A percentile compares a stretch with the other conserved stretches of the same genome.
Conservation (phyloP, 2,888 invertebrate species). For the Chrysotoxum bicinctum region DNA sequence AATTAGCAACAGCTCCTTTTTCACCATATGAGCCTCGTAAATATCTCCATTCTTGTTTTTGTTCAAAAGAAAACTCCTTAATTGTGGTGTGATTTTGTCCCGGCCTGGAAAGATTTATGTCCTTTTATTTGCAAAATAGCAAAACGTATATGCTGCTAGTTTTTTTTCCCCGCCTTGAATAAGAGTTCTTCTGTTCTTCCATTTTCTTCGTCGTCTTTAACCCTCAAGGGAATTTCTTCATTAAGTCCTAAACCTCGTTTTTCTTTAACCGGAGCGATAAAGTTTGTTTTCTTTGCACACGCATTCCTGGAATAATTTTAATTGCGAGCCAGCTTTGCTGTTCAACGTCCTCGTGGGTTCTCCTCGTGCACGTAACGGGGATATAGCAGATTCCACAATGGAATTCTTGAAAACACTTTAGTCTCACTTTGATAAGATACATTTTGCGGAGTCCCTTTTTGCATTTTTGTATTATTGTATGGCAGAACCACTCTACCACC, state of each 20-base stretch:
- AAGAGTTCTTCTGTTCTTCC: slow-evolving; percentile 14
- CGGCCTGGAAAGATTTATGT: slow-evolving; percentile 65
- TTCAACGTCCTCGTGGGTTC: neutral
- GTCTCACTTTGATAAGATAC: slow-evolving; percentile 45
- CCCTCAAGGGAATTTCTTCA: slow-evolving; percentile 65
- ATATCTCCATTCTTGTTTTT: slow-evolving; percentile 59
- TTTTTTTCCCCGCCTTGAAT: neutral
- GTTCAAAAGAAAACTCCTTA: slow-evolving; percentile 70
- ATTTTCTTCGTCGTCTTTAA: slow-evolving; percentile 17
- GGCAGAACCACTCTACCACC: neutral
- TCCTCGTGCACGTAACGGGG: neutral
- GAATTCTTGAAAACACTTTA: slow-evolving; percentile 51
- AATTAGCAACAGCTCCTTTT: slow-evolving; percentile 70
- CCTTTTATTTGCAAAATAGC: slow-evolving; percentile 68
- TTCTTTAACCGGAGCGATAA: slow-evolving; percentile 43
- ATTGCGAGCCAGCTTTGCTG: slow-evolving; percentile 48
- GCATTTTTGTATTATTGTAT: slow-evolving; percentile 22
- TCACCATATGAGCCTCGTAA: slow-evolving; percentile 71
- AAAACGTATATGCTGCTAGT: slow-evolving; percentile 60
- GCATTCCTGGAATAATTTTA: slow-evolving; percentile 70
- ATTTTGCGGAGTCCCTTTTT: slow-evolving; percentile 31
- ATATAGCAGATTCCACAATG: slow-evolving; percentile 12
- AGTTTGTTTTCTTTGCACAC: slow-evolving; percentile 64
- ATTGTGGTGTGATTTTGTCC: slow-evolving; percentile 72
- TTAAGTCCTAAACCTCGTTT: slow-evolving; percentile 62